Evolutionary conservation across 2,888 invertebrate genomes (phyloP), one percentile per base, ranked within the genome.

Genomic region (Ormia ochracea): DNA sequence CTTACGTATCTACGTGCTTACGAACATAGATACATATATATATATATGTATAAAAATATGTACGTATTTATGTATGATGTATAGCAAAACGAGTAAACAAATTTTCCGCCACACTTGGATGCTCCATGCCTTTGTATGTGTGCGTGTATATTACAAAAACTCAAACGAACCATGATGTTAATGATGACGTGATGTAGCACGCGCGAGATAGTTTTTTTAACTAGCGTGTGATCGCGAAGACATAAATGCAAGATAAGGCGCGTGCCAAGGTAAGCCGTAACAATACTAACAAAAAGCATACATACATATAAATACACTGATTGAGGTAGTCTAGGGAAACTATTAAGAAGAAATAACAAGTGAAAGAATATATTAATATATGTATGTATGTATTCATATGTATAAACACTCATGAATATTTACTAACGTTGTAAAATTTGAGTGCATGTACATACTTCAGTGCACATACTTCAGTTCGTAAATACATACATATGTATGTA

Each of bases 161-260:
- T 59, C 75, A 59, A 75, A 52, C 75, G 75, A 75, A 75, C 59
- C 75, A 75, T 75, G 75, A 75, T 75, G 74, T 66, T 74, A 74
- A 74, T 74, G 66, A 75, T 75, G 59, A 75, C 68, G 68, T 68
- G 59, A 68, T 75, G 59, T 75, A 75, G 75, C 75, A 75, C 75
- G 75, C 75, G 75, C 75, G 68, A 43, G 68, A 75, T 75, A 28
- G 28, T 74, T 66, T 50, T 59, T 70, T 70, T 41, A 58, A 43
- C 33, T 43, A 75, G 23, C 19, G 50, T 68, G 66, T 38, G 68
- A 75, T 26, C 75, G 68, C 68, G 52, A 75, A 75, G 75, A 59
- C 75, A 68, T 17, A 68, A 75, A 52, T 75, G 68, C 52, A 75
- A 68, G 75, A 75, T 75, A 61, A 75, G 75, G 75, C 75, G 75